A percentile compares a stretch with the other conserved stretches of the same genome.
Evolutionary conservation across 2,797 vertebrate genomes (phyloP).

Genomic region (Lepus townsendii): DNA sequence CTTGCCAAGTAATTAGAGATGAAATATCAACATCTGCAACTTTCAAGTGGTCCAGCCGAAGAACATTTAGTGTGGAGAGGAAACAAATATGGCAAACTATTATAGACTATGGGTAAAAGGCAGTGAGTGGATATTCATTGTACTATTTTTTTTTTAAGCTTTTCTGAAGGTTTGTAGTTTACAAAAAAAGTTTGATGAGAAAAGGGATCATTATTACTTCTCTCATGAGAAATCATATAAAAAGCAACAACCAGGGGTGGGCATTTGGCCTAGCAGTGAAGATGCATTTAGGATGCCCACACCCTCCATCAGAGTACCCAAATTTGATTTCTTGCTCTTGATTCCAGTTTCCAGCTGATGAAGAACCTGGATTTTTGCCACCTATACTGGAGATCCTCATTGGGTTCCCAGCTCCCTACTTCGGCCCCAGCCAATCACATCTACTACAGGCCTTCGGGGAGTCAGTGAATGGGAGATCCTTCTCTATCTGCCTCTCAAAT

Average conservation of each 20-base stretch:
- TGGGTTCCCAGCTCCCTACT: too few relatives aligned
- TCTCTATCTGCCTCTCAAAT: too few relatives aligned
- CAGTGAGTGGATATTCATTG: not conserved
- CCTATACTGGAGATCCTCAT: too few relatives aligned
- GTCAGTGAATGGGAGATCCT: too few relatives aligned
- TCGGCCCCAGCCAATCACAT: too few relatives aligned
- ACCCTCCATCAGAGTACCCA: too few relatives aligned
- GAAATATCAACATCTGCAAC: not conserved
- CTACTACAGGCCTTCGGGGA: too few relatives aligned
- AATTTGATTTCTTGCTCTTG: too few relatives aligned
- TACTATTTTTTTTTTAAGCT: not conserved
- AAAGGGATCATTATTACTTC: not conserved
- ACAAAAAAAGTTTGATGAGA: not conserved
- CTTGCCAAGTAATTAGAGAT: not conserved
- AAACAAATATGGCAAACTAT: conserved; percentile 2
- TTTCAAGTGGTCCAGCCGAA: conserved; percentile 16
- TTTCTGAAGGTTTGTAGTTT: conserved; percentile 20
- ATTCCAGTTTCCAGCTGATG: too few relatives aligned
- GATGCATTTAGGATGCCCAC: too few relatives aligned
- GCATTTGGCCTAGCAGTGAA: too few relatives aligned
- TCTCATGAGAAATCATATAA: not conserved
- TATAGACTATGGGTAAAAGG: not conserved
- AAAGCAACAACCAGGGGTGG: not conserved
- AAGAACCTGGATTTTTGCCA: too few relatives aligned
- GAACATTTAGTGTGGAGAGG: not conserved